Evolutionary conservation across 2,888 invertebrate genomes (phyloP).

Genomic region (Axea sp.): DNA sequence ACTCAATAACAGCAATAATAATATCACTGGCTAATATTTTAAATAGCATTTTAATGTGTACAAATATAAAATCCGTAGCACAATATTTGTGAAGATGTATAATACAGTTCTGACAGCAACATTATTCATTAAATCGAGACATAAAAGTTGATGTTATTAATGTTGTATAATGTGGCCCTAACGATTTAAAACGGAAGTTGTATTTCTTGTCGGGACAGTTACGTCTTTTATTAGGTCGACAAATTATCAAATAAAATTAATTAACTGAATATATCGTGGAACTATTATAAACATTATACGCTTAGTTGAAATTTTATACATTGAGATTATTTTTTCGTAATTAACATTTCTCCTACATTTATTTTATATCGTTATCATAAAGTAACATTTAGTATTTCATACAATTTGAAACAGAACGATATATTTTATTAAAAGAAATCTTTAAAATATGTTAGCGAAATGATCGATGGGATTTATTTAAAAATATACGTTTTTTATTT

Average conservation of each 20-base stretch:
- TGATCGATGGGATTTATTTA: conserved; percentile 4
- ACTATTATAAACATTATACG: conserved; percentile 8
- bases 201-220: conserved; percentile 36
- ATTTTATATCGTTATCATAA: too few relatives aligned
- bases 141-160: conserved; percentile 35
- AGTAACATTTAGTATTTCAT: too few relatives aligned
- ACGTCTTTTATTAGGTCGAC: conserved; percentile 35
- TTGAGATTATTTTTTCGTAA: background rate
- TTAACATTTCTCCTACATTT: conserved; percentile 1
- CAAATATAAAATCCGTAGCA: too few relatives aligned
- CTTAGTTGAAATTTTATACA: background rate
- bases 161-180: conserved; percentile 6
- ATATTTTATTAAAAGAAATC: background rate
- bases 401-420: too few relatives aligned
- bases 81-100: conserved; percentile 5
- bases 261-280: conserved; percentile 12
- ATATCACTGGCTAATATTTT: too few relatives aligned
- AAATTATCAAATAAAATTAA: conserved; percentile 35
- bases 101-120: conserved; percentile 26
- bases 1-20: too few relatives aligned
- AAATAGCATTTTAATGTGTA: too few relatives aligned
- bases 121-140: conserved; percentile 26
- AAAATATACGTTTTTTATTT: background rate
- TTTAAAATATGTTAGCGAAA: background rate
- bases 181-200: conserved; percentile 37